Evolutionary conservation across 2,888 invertebrate genomes (phyloP), one percentile per base, ranked within the genome.

Genomic region (Agriotes lineatus): DNA sequence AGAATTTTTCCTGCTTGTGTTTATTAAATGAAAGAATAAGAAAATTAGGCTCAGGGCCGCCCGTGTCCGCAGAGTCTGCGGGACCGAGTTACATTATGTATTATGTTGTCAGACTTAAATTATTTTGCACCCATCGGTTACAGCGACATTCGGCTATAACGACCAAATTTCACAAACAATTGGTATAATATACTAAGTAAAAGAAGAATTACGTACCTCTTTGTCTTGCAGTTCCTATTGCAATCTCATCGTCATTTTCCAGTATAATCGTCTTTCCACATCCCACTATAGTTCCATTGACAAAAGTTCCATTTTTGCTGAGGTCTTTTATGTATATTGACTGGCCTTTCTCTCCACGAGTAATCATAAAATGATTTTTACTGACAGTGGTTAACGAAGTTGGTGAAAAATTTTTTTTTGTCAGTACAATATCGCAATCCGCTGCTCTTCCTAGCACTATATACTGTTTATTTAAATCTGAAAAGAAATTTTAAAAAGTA

Each of bases 271-370:
- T 89, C 9, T 90, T 89, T n/a, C 89, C 89, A 80, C 88, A 91
- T 60, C 94, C 94, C 74, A 96, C 87, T 80, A 86, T 87, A 69
- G 86, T 85, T 9, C 89, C 89, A 85, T 96, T 95, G 0, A 96
- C 83, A 85, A 89, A 96, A 0, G 96, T 96, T 0, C 96, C 96
- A 85, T 96, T 96, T 75, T 91, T 90, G 52, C 95, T 95, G 0
- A 87, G 80, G 80, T 96, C 96, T 78, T 90, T 87, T 2, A 94
- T 75, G 56, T 77, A 79, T 2, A 78, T 75, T 5, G 74, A 58
- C 2, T 73, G 62, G n/a, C n/a, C n/a, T n/a, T n/a, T n/a, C 7
- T 75, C 70, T 45, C 87, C 87, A 74, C 87, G 85, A 18, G 75
- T 85, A 48, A 92, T 88, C 6, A 79, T 72, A 79, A 91, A 91